Evolutionary conservation across 2,113 vertebrate genomes (phyloP).

Genomic region (Pseudopodoces humilis): DNA sequence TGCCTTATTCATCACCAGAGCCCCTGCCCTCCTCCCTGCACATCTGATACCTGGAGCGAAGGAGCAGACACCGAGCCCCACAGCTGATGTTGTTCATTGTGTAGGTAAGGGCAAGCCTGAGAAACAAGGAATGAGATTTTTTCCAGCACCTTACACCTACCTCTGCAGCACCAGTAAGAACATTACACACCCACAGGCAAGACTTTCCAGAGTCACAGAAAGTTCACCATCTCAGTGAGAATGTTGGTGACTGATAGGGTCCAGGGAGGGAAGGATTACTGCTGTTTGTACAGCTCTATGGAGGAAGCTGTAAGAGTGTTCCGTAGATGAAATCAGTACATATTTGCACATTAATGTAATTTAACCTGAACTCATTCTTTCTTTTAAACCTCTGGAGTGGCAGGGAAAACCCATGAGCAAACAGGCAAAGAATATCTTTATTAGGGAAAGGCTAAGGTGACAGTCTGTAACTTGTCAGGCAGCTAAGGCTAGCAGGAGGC

Average conservation of each 20-base stretch:
- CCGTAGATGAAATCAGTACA: slow-evolving; percentile 55
- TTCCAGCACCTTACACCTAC: not conserved
- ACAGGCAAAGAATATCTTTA: slow-evolving; percentile 26
- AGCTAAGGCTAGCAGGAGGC: not conserved
- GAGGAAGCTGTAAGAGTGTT: slow-evolving; percentile 29
- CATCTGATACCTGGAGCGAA: accelerated
- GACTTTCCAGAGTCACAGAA: not conserved
- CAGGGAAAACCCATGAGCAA: slow-evolving; percentile 30
- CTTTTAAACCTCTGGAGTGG: slow-evolving; percentile 30
- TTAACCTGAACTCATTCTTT: slow-evolving; percentile 45
- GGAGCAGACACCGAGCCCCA: not conserved
- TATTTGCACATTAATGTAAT: slow-evolving; percentile 63
- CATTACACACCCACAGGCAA: not conserved
- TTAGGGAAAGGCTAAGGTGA: not conserved
- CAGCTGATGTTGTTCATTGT: not conserved
- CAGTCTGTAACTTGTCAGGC: not conserved
- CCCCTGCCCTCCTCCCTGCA: not conserved
- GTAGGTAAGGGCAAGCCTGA: not conserved
- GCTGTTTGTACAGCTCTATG: slow-evolving; percentile 53
- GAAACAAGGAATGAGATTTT: not conserved
- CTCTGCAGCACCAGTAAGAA: not conserved
- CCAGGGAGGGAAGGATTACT: slow-evolving; percentile 15
- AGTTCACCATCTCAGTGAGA: slow-evolving; percentile 17
- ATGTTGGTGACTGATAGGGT: slow-evolving; percentile 27
- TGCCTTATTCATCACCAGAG: not conserved